phyloP scores from a whole-genome alignment of 2,888 invertebrate genomes.

The Campoletis raptor region DNA sequence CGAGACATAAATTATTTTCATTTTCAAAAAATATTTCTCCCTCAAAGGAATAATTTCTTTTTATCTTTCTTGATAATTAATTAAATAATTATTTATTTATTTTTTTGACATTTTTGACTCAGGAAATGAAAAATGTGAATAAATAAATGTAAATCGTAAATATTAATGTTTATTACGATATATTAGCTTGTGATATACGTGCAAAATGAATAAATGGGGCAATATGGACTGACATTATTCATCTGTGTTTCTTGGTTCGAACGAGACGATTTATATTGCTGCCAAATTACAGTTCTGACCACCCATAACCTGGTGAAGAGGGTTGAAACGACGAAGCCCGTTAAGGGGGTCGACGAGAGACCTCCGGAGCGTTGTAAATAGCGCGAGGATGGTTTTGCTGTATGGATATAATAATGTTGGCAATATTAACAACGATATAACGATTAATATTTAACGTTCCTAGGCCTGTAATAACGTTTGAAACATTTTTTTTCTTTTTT shows the following conservation, averaged over 20 bases:
- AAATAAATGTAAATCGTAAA: background rate
- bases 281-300: conserved; percentile 83
- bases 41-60: too few relatives aligned
- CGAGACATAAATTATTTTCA: background rate
- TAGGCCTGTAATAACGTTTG: background rate
- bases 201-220: conserved; percentile 8
- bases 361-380: conserved; percentile 18
- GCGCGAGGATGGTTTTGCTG: conserved; percentile 29
- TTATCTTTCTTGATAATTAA: background rate
- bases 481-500: background rate
- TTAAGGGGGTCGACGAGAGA: conserved; percentile 65
- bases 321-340: conserved; percentile 62
- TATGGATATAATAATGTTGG: conserved; percentile 81
- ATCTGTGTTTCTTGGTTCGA: conserved; percentile 32
- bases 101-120: too few relatives aligned
- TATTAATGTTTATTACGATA: background rate
- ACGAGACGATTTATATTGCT: conserved; percentile 79
- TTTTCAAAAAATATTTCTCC: too few relatives aligned
- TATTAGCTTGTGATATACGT: conserved; percentile 15
- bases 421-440: conserved; percentile 78
- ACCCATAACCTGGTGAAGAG: conserved; percentile 79
- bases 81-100: background rate
- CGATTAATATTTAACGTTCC: conserved; percentile 8
- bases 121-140: too few relatives aligned
- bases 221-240: conserved; percentile 28